Percentiles rank a stretch among this genome's conserved stretches.
phyloP scores from a whole-genome alignment of 53 echinoderm and acorn worm genomes.

The Paracentrotus lividus region DNA sequence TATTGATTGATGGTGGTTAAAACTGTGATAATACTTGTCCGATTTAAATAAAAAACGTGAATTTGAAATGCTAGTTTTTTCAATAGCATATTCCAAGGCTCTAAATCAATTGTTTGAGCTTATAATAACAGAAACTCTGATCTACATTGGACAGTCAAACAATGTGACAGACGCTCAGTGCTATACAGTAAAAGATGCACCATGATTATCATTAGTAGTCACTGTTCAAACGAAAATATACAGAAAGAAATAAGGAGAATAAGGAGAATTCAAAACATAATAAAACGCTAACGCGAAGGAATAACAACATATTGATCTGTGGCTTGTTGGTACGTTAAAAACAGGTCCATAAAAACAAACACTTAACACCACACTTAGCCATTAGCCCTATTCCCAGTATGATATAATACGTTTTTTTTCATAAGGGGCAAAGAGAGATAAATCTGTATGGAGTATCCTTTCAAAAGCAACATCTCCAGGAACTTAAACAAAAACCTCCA shows the following conservation, averaged over 20 bases:
- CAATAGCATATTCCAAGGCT: neutral
- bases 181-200: too few relatives aligned
- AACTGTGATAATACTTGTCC: neutral
- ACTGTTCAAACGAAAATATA: too few relatives aligned
- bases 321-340: neutral
- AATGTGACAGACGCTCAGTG: too few relatives aligned
- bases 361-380: neutral
- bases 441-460: neutral
- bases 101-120: neutral
- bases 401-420: neutral
- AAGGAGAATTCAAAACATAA: neutral
- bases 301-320: neutral
- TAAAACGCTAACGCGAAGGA: neutral
- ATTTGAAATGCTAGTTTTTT: too few relatives aligned
- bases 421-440: neutral
- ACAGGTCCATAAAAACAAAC: neutral
- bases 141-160: too few relatives aligned
- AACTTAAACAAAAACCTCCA: neutral
- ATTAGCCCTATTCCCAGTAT: neutral
- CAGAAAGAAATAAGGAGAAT: neutral
- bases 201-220: too few relatives aligned
- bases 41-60: too few relatives aligned
- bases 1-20: neutral
- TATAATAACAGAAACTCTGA: too few relatives aligned
- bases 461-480: neutral